phyloP scores from a whole-genome alignment of 2,797 vertebrate species.

The Enteromius afrohamiltoni region DNA sequence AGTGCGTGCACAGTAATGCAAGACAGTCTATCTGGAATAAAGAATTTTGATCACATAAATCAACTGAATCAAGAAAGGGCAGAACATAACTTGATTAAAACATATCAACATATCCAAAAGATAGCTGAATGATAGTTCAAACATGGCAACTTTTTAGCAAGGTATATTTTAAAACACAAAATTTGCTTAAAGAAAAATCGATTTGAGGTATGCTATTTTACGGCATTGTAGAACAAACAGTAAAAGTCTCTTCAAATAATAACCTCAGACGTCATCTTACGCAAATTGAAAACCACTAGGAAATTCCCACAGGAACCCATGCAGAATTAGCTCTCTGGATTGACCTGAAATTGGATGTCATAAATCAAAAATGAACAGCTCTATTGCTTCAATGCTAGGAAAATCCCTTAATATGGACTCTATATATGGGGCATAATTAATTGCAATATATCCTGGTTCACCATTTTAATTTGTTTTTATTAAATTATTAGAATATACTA shows the following conservation, averaged over 20 bases:
- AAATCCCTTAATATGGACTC: neutral
- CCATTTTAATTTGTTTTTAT: neutral
- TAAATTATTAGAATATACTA: neutral
- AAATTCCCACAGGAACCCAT: conserved; percentile 4
- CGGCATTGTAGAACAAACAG: neutral
- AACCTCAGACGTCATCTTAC: neutral
- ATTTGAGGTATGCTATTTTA: neutral
- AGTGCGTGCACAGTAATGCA: neutral
- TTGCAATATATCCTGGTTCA: neutral
- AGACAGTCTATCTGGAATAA: neutral
- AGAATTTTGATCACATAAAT: neutral
- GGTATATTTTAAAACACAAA: neutral
- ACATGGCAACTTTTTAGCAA: neutral
- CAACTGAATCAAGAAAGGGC: neutral
- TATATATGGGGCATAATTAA: neutral
- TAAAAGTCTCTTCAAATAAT: neutral
- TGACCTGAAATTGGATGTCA: conserved; percentile 7
- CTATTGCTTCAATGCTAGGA: neutral
- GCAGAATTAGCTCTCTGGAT: neutral
- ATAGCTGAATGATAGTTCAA: neutral
- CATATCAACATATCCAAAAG: neutral
- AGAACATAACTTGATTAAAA: neutral
- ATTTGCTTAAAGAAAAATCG: neutral
- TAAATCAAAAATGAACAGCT: conserved; percentile 14
- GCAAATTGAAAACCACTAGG: neutral